Evolutionary conservation across 37 sponge, comb jelly and placozoan species (phyloP).

Genomic region (Theonella swinhoei): DNA sequence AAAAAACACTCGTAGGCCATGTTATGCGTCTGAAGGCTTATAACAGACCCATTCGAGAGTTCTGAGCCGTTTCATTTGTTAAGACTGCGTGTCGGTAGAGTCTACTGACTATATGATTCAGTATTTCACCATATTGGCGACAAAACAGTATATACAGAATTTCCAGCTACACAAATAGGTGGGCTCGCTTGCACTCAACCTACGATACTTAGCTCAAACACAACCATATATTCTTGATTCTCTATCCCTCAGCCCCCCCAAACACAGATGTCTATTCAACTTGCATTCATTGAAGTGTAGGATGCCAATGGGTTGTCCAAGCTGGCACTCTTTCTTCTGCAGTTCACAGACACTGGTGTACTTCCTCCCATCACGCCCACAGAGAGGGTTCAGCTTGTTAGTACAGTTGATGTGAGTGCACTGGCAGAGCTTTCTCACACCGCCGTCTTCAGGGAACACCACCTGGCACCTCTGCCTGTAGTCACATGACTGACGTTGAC

Average conservation of each 20-base stretch:
- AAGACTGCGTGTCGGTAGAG: no score
- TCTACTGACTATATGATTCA: no score
- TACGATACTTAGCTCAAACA: no score
- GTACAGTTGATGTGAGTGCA: conserved; percentile 19
- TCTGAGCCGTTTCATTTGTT: no score
- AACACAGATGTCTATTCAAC: background rate
- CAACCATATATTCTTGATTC: no score
- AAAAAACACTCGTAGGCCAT: no score
- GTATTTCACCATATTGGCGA: no score
- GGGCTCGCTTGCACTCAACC: no score
- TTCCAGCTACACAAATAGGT: no score
- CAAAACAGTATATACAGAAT: no score
- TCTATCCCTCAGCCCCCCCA: background rate
- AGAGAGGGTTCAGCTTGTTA: conserved; percentile 39
- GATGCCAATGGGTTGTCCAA: conserved; percentile 40
- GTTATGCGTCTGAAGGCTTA: no score
- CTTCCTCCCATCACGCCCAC: conserved; percentile 39
- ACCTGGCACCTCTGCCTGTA: conserved; percentile 28
- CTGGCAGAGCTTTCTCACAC: background rate
- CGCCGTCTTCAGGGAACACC: background rate
- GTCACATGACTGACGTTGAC: background rate
- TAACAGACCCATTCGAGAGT: no score
- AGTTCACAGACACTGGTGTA: conserved; percentile 44
- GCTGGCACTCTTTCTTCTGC: conserved; percentile 36
- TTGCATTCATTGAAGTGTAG: conserved; percentile 8